Base-by-base conservation (phyloP, 2,888 invertebrate species). In the Hyppa rectilinea region DNA sequence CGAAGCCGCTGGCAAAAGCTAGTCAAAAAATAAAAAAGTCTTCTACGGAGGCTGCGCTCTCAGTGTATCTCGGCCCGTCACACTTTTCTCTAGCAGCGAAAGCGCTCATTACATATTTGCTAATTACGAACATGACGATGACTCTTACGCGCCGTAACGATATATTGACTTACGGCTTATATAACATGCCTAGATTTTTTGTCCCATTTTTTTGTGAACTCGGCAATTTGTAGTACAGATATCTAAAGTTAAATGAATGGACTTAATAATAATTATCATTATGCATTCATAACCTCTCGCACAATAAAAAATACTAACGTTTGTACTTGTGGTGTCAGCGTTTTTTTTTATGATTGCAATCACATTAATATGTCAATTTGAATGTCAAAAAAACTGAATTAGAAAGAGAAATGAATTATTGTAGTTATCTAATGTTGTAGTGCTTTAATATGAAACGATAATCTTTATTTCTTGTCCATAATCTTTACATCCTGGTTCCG, bases 41-140 rank as follows among this genome's bases (percentile, higher is more conserved):
- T n/a, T n/a, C n/a, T n/a, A n/a, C n/a, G n/a, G n/a, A n/a, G n/a
- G 40, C n/a, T 68, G 43, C 12, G 38, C 62, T 36, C 77, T 47
- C 47, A 29, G 52, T 78, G 66, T 64, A 1, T 38, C 71, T 26
- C 62, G 0, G 10, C 20, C 62, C 29, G 2, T 43, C n/a, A 61
- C 52, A 76, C 59, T 56, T 79, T 72, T 68, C 71, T 52, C 64
- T n/a, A 7, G 6, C 7, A 71, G 83, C 34, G 85, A 85, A 83
- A 85, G 77, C 36, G 74, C 55, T 77, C 55, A 66, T 72, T 62
- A 74, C 36, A 75, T 77, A 82, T 85, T 77, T 68, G 49, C 74
- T 85, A 85, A 85, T 85, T 83, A 79, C 47, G 31, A 12, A 47
- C 29, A 65, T 75, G 80, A 72, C 70, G 58, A 50, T 56, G 62